Evolutionary conservation across 2,797 vertebrate genomes (phyloP), one percentile per base, ranked within the genome.

Genomic region (Chromis chromis): DNA sequence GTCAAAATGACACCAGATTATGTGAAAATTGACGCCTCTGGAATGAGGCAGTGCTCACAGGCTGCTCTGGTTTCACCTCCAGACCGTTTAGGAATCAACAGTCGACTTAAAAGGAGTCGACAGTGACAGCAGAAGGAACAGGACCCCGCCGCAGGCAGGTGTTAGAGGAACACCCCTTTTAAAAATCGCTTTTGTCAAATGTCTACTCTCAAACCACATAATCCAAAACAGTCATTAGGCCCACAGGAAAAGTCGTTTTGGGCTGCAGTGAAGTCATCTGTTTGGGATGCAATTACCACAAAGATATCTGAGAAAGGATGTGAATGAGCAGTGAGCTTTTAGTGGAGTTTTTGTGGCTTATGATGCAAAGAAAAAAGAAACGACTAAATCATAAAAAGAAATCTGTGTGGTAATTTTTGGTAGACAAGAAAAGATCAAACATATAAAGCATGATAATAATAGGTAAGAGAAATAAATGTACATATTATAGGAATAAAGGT

Each of bases 201-300:
- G 56, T 48, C 50, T 57, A 13, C 17, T 52, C 40, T 52, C 40
- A 42, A 59, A 79, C 66, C 62, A 66, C 60, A 36, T 39, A 42
- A 67, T 60, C 52, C 46, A 73, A 86, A 79, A 78, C 60, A 70
- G 36, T 66, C 53, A 75, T 62, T 65, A 65, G 24, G 62, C 52
- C 36, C 61, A 48, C 40, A 70, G 57, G 56, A 36, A 53, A 14
- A 27, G 27, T n/a, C 10, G 40, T 22, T 54, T 46, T 31, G 31
- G 42, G 31, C 31, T 60, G 28, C 11, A 42, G 6, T 74, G 40
- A 63, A n/a, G 44, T 73, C 6, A 80, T 59, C 27, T 28, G 59
- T 50, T 65, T 48, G 68, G 50, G 50, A 71, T 52, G 31, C 9
- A 59, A 40, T 55, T 44, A 50, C 22, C 33, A 66, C 22, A 50